Evolutionary conservation across 2,888 invertebrate species (phyloP).

Genomic region (Drosophila bunnanda): DNA sequence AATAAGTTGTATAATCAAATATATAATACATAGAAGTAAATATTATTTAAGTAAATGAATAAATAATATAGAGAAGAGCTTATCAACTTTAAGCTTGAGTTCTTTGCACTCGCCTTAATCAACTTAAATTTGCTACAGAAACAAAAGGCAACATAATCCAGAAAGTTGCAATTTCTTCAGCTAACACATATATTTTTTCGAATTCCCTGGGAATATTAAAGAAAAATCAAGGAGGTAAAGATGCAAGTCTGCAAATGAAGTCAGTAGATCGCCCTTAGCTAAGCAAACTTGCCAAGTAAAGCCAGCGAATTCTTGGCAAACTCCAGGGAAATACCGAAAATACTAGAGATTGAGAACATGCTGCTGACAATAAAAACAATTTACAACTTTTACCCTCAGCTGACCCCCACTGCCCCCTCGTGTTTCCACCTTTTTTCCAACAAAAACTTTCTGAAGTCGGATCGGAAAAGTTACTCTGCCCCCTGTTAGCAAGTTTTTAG

Average conservation of each 20-base stretch:
- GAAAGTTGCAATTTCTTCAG: background rate
- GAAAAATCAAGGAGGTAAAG: background rate
- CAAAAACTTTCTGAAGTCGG: conserved; percentile 38
- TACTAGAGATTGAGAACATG: conserved; percentile 27
- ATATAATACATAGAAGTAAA: background rate
- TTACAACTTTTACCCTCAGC: conserved; percentile 54
- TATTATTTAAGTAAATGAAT: background rate
- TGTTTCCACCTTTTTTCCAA: background rate
- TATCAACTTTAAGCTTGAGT: background rate
- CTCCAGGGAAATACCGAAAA: conserved; percentile 32
- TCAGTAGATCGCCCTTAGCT: conserved; percentile 18
- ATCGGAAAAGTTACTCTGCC: conserved; percentile 39
- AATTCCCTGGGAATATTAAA: background rate
- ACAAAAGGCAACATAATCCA: no score
- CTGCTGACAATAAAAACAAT: conserved; percentile 71
- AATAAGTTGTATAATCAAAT: background rate
- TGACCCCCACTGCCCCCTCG: conserved; percentile 16
- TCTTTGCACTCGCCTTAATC: no score
- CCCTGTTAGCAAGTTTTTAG: conserved; percentile 51
- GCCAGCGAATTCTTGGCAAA: conserved; percentile 19
- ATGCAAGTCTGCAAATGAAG: conserved; percentile 12
- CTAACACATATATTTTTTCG: no score
- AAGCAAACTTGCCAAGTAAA: conserved; percentile 23
- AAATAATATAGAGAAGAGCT: background rate
- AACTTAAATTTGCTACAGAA: no score